Base-by-base conservation (phyloP, 2,888 invertebrate species). In the Galerucella nymphaeae region DNA sequence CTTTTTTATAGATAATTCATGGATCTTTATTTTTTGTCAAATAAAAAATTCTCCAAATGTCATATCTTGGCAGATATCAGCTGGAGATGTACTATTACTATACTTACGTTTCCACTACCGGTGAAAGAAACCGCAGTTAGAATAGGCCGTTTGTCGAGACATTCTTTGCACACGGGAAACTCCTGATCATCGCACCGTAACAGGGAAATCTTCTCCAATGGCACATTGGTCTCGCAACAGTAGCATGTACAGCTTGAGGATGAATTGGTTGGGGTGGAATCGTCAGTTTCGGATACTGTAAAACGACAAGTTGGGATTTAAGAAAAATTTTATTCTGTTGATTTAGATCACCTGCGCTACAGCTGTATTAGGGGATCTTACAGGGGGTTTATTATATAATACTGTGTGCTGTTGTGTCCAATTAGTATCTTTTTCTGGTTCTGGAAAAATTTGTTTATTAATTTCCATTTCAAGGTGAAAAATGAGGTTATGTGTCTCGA, bases 221-320 rank as follows among this genome's bases (percentile, higher is more conserved):
- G 71, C 14, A 73, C 73, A 20, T 67, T 75, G 58, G 77, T 73
- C 63, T 79, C 79, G 59, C 82, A 82, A 59, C 81, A 81, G 16
- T 73, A 58, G 63, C 81, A 81, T 10, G 75, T 74, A 18, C 70
- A 53, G 13, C 67, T 38, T 18, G 57, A 53, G 18, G 73, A 61
- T 66, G 74, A 66, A 9, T 69, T 69, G 5, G 72, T 55, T 61
- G 68, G n/a, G 6, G 65, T 23, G 30, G 23, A 20, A 5, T 61
- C 20, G 42, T 62, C 53, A 38, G 57, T 18, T 20, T 66, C 41
- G 20, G 53, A 62, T 10, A 53, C 72, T 72, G 63, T 5, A 57
- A 62, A 23, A 23, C 8, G 53, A 61, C 30, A 45, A n/a, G 53
- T 53, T 11, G 16, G n/a, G 16, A 18, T n/a, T 59, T 14, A 59